Evolutionary conservation across 2,888 invertebrate species (phyloP).

Genomic region (Spodoptera littoralis): DNA sequence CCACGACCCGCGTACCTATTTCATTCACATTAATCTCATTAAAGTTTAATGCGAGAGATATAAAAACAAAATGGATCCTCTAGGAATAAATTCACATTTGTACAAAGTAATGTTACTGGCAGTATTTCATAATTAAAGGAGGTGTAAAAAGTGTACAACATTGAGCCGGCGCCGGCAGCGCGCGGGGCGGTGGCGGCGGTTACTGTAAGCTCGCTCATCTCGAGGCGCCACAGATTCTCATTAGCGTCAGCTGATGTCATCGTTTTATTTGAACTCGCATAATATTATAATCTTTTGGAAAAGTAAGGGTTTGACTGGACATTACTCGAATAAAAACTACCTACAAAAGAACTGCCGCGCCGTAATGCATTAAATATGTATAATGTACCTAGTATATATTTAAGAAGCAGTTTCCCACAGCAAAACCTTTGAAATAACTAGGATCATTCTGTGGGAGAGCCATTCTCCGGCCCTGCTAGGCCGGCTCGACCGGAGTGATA

Average conservation of each 20-base stretch:
- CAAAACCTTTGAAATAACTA: too few species aligned
- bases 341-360: too few species aligned
- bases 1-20: too few species aligned
- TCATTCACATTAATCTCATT: too few species aligned
- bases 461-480: too few species aligned
- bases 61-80: background rate
- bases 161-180: background rate
- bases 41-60: too few species aligned
- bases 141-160: constrained; percentile 10
- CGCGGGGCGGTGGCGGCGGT: too few species aligned
- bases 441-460: too few species aligned
- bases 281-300: constrained; percentile 8
- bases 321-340: constrained; percentile 1
- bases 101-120: background rate
- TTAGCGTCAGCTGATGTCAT: constrained; percentile 10
- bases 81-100: constrained; percentile 3
- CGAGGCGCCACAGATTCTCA: constrained; percentile 23
- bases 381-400: too few species aligned
- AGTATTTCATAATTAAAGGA: constrained; percentile 30
- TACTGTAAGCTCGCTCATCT: background rate
- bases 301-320: constrained; percentile 5
- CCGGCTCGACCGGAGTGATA: too few species aligned
- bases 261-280: background rate
- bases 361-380: too few species aligned
- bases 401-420: too few species aligned